Percentiles rank a stretch among this genome's conserved stretches.
phyloP scores from a whole-genome alignment of 2,113 vertebrate genomes.

The Apteryx owenii region DNA sequence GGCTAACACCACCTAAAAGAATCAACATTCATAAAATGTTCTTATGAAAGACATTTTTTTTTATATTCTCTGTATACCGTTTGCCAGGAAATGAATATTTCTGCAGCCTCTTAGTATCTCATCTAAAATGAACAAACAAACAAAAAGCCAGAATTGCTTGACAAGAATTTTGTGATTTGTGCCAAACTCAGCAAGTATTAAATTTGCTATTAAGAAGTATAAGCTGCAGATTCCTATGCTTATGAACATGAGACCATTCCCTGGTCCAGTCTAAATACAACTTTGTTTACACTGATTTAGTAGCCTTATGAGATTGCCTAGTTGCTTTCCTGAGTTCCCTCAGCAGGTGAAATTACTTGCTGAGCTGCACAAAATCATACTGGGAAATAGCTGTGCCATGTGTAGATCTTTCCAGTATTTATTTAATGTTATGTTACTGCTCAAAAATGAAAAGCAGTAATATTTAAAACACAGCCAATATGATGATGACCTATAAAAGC shows the following conservation, averaged over 20 bases:
- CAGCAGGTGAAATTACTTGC: slow-evolving; percentile 46
- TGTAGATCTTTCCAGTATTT: slow-evolving; percentile 26
- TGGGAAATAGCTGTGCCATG: slow-evolving; percentile 16
- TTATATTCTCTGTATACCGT: background rate
- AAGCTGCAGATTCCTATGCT: slow-evolving; percentile 26
- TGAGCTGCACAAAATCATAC: slow-evolving; percentile 34
- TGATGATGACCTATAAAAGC: slow-evolving; percentile 47
- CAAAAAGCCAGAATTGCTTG: background rate
- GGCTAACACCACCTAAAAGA: background rate
- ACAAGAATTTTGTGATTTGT: background rate
- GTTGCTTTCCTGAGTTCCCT: slow-evolving; percentile 35
- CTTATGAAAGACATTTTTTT: background rate
- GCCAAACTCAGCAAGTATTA: background rate
- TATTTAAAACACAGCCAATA: slow-evolving; percentile 35
- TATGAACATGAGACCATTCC: background rate
- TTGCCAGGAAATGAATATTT: slow-evolving; percentile 6
- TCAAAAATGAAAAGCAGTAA: slow-evolving; percentile 32
- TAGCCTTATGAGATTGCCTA: slow-evolving; percentile 14
- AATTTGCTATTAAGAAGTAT: slow-evolving; percentile 2
- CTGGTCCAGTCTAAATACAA: slow-evolving; percentile 22
- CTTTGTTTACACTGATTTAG: slow-evolving; percentile 46
- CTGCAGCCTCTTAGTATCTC: background rate
- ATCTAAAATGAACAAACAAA: background rate
- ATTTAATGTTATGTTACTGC: slow-evolving; percentile 49
- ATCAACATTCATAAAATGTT: background rate